Conservation (phyloP, 2,888 invertebrate genomes). For the Parnassius smintheus region DNA sequence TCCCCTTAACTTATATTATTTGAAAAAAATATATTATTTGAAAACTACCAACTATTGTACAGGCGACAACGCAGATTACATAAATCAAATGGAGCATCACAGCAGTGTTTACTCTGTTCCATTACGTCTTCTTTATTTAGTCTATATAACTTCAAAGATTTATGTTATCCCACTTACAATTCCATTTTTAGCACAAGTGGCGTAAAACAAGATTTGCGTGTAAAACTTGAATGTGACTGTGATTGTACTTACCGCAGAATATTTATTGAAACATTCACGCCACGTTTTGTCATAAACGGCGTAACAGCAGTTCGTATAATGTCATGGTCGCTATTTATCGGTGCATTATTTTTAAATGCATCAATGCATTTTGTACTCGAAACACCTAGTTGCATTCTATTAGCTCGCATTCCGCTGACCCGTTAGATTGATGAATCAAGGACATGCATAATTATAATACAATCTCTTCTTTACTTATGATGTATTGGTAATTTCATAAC, state of each 20-base stretch:
- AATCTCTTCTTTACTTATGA: conserved; percentile 23
- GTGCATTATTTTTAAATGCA: conserved; percentile 26
- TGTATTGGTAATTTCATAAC: conserved; percentile 15
- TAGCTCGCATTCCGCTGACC: conserved; percentile 20
- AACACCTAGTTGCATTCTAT: conserved; percentile 26
- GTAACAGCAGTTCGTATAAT: conserved; percentile 36
- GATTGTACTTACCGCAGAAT: conserved; percentile 31
- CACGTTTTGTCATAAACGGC: conserved; percentile 39
- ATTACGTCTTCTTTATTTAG: too few species aligned
- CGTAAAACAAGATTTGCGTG: too few species aligned
- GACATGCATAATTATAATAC: conserved; percentile 13
- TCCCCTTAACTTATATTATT: too few species aligned
- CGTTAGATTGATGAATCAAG: conserved; percentile 16
- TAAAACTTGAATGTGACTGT: background rate
- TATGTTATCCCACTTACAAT: too few species aligned
- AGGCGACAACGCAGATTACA: too few species aligned
- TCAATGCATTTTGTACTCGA: conserved; percentile 21
- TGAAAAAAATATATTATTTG: too few species aligned
- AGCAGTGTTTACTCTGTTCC: too few species aligned
- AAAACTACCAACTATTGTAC: too few species aligned
- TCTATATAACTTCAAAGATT: too few species aligned
- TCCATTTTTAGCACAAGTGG: too few species aligned
- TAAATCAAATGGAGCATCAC: too few species aligned
- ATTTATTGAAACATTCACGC: conserved; percentile 36
- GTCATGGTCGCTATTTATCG: conserved; percentile 35